Evolutionary conservation across 2,888 invertebrate species (phyloP).

Genomic region (Sphaerophoria taeniata): DNA sequence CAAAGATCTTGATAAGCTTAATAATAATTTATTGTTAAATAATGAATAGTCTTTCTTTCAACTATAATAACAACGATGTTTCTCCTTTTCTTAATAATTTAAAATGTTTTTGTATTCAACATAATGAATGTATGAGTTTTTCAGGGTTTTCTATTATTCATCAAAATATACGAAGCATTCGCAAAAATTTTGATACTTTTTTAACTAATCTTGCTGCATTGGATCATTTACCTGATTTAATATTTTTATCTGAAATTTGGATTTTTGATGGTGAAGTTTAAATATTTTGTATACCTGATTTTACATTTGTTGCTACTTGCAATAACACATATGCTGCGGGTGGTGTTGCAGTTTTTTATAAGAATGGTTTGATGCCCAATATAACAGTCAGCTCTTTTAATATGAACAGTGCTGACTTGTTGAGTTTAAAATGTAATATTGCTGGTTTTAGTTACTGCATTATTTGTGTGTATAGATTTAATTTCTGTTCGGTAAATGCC

Average conservation of each 20-base stretch:
- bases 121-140: too few species aligned
- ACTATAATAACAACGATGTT: too few species aligned
- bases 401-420: slow-evolving; percentile 10
- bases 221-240: not conserved
- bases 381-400: not conserved
- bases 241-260: slow-evolving; percentile 1
- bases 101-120: too few species aligned
- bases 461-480: slow-evolving; percentile 28
- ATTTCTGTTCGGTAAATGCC: not conserved
- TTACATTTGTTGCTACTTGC: not conserved
- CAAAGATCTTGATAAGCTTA: not conserved
- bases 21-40: not conserved
- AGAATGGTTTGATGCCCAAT: not conserved
- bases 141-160: too few species aligned
- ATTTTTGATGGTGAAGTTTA: slow-evolving; percentile 6
- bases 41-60: too few species aligned
- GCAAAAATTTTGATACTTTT: not conserved
- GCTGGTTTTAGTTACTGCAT: slow-evolving; percentile 14
- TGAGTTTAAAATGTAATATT: slow-evolving; percentile 1
- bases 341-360: slow-evolving; percentile 11
- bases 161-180: not conserved
- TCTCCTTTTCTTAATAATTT: too few species aligned
- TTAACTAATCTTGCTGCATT: not conserved
- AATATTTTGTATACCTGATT: not conserved
- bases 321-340: slow-evolving; percentile 1